Percentiles rank a stretch among this genome's conserved stretches.
These are phyloP conservation scores for Andrena chrysosceles DNA, from an alignment of 2,888 invertebrate genomes.

Conservation along the genomic window DNA sequence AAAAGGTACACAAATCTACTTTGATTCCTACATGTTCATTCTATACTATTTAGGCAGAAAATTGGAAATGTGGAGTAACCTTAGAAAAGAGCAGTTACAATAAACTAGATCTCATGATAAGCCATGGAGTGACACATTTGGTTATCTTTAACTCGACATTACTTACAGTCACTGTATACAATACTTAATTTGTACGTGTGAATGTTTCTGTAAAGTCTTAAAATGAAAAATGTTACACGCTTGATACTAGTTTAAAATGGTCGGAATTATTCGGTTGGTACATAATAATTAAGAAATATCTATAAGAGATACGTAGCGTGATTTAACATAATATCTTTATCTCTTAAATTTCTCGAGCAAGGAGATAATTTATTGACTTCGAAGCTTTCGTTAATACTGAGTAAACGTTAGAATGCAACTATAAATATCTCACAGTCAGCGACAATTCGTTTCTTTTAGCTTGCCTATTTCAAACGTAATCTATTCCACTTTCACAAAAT, in stretches of 20 bases:
- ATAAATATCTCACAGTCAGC: constrained; percentile 12
- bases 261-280: background rate
- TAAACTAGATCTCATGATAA: constrained; percentile 31
- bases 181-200: constrained; percentile 11
- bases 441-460: constrained; percentile 29
- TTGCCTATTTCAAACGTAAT: constrained; percentile 40
- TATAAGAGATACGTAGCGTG: background rate
- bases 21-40: constrained; percentile 42
- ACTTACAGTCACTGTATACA: background rate
- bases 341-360: constrained; percentile 3
- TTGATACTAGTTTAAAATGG: constrained; percentile 4
- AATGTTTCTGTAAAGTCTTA: background rate
- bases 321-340: constrained; percentile 9
- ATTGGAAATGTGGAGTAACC: constrained; percentile 34
- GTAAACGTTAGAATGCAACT: constrained; percentile 25
- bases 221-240: constrained; percentile 14
- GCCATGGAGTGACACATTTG: background rate
- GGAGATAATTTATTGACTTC: background rate
- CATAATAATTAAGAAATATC: constrained; percentile 15
- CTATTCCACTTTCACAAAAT: constrained; percentile 11
- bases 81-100: constrained; percentile 26
- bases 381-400: constrained; percentile 25
- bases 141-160: constrained; percentile 20
- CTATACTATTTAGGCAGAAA: constrained; percentile 47
- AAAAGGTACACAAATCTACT: constrained; percentile 53